Percentiles rank a stretch among this genome's conserved stretches.
These are phyloP conservation scores for Physella acuta DNA, from an alignment of 1,140 invertebrate genomes.

Conservation along the genomic window DNA sequence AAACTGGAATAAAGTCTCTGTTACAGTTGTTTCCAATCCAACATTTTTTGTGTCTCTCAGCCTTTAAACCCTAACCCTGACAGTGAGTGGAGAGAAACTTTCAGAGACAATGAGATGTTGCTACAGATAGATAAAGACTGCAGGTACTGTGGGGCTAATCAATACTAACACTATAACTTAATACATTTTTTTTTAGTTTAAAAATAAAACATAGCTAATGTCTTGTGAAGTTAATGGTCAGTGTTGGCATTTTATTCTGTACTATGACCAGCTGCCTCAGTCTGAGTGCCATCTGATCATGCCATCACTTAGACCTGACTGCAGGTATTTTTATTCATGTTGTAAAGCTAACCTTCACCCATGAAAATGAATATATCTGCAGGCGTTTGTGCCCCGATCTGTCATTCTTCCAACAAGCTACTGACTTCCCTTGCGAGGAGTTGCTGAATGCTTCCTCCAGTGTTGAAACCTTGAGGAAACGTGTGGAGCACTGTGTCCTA, in stretches of 20 bases:
- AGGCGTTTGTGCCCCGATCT: conserved; percentile 92
- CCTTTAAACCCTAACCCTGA: conserved; percentile 91
- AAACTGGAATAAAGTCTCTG: too few relatives aligned
- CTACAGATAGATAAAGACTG: conserved; percentile 97
- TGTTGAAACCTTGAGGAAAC: conserved; percentile 72
- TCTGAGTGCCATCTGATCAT: too few relatives aligned
- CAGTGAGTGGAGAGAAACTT: conserved; percentile 90
- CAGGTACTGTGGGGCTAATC: conserved; percentile 65
- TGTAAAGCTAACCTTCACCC: too few relatives aligned
- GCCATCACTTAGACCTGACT: too few relatives aligned
- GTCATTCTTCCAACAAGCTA: conserved; percentile 92
- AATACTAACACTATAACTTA: neutral
- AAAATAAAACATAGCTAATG: too few relatives aligned
- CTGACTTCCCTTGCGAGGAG: conserved; percentile 71
- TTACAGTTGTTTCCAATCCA: too few relatives aligned
- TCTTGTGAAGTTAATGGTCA: too few relatives aligned
- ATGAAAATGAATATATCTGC: too few relatives aligned
- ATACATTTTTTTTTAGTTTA: conserved; percentile 6
- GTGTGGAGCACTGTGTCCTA: conserved; percentile 83
- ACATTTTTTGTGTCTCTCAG: conserved; percentile 63
- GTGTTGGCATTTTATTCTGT: too few relatives aligned
- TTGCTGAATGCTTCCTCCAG: conserved; percentile 40
- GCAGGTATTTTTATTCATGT: too few relatives aligned
- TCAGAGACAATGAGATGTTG: conserved; percentile 95
- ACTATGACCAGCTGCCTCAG: too few relatives aligned